These are phyloP conservation scores for Crocuta crocuta DNA, from an alignment of 2,113 vertebrate species.

Conservation along the genomic window DNA sequence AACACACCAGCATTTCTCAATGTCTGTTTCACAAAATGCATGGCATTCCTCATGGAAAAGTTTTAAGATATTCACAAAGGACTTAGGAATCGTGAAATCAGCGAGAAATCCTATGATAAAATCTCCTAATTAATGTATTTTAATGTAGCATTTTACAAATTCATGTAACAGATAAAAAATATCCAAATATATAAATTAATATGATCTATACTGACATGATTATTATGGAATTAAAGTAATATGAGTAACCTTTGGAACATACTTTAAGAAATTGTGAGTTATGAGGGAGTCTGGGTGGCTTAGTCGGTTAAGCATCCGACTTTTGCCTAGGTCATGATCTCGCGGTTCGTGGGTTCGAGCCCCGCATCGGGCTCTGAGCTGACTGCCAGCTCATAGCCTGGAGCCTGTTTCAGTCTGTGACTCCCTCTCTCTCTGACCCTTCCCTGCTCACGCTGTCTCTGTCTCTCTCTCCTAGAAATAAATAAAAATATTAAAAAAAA, in stretches of 20 bases:
- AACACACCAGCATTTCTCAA: slow-evolving; percentile 1
- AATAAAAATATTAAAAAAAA: no score
- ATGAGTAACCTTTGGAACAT: neutral
- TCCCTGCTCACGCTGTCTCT: no score
- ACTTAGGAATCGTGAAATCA: neutral
- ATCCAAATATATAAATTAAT: neutral
- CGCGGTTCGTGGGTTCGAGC: no score
- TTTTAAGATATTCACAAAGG: slow-evolving; percentile 2
- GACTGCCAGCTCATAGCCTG: no score
- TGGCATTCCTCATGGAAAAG: neutral
- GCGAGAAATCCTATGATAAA: neutral
- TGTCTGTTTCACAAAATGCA: neutral
- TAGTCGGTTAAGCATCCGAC: no score
- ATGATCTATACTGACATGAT: neutral
- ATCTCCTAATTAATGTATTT: neutral
- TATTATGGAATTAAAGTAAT: neutral
- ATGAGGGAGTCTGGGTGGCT: no score
- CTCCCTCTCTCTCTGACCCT: no score
- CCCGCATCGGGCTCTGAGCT: no score
- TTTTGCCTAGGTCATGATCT: no score
- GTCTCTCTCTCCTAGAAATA: no score
- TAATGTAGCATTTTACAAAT: neutral
- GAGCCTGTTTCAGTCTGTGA: no score
- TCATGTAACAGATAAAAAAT: neutral
- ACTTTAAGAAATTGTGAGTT: neutral